Evolutionary conservation across 1,140 invertebrate genomes (phyloP).

Genomic region (Sinonovacula constricta): DNA sequence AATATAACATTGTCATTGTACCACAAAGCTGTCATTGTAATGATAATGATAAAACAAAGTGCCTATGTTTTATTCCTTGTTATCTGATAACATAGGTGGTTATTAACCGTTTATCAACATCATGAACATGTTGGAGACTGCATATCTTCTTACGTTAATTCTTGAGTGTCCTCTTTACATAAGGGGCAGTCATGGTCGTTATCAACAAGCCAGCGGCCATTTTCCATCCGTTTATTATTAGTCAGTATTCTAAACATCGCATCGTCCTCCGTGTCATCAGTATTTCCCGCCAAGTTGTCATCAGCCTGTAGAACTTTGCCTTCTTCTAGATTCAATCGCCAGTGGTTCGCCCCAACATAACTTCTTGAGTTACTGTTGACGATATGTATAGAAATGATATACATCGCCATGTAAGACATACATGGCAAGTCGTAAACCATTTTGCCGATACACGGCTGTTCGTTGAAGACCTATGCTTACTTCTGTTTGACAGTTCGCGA

Average conservation of each 20-base stretch:
- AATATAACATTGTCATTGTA: too few species aligned
- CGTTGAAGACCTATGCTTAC: slow-evolving; percentile 84
- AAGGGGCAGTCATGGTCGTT: slow-evolving; percentile 20
- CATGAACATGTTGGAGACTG: too few species aligned
- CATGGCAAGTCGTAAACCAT: slow-evolving; percentile 73
- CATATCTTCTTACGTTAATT: too few species aligned
- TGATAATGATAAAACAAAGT: too few species aligned
- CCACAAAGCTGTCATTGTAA: too few species aligned
- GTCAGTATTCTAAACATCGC: slow-evolving; percentile 73
- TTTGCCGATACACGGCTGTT: slow-evolving; percentile 29
- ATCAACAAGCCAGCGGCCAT: slow-evolving; percentile 68
- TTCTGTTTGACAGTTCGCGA: slow-evolving; percentile 75
- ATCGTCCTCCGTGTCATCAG: slow-evolving; percentile 56
- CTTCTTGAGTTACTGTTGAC: slow-evolving; percentile 85
- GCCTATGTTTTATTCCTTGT: too few species aligned
- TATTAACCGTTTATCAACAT: too few species aligned
- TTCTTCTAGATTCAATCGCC: slow-evolving; percentile 85
- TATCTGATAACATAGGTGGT: too few species aligned
- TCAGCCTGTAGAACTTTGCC: slow-evolving; percentile 83
- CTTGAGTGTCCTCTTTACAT: too few species aligned
- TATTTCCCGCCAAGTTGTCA: slow-evolving; percentile 54
- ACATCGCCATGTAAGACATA: slow-evolving; percentile 77
- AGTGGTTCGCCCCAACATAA: slow-evolving; percentile 82
- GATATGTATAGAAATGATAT: slow-evolving; percentile 83
- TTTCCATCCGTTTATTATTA: slow-evolving; percentile 78